Percentiles rank a stretch among this genome's conserved stretches.
phyloP scores from a whole-genome alignment of 1,140 invertebrate genomes.

The Asobara japonica region DNA sequence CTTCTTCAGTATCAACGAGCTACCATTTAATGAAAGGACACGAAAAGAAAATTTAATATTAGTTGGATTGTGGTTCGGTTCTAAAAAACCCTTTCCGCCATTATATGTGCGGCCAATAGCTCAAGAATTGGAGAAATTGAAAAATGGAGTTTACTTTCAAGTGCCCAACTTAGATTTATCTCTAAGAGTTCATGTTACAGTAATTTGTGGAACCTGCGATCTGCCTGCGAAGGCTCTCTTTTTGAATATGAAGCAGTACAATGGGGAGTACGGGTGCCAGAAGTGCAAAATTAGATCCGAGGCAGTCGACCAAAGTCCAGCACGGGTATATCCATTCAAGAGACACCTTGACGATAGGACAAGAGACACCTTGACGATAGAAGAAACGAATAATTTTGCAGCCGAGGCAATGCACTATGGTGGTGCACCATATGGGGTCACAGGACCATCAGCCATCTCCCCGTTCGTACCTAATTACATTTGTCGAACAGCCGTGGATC shows the following conservation, averaged over 20 bases:
- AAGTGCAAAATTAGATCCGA: background rate
- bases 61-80: slow-evolving; percentile 33
- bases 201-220: slow-evolving; percentile 20
- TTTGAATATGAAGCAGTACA: slow-evolving; percentile 13
- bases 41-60: slow-evolving; percentile 27
- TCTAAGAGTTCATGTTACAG: background rate
- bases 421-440: background rate
- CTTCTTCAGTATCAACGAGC: slow-evolving; percentile 25
- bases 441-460: background rate
- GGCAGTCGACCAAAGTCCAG: background rate
- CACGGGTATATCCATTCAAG: background rate
- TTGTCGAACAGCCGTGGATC: background rate
- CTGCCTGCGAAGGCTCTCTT: slow-evolving; percentile 24
- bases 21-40: background rate
- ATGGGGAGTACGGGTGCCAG: background rate
- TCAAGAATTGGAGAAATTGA: background rate
- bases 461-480: background rate
- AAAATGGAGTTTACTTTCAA: background rate
- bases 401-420: background rate
- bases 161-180: background rate
- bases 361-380: background rate
- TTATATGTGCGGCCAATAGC: slow-evolving; percentile 4
- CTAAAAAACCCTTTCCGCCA: background rate
- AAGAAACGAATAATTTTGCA: background rate
- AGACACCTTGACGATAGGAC: background rate